A percentile compares a stretch with the other conserved stretches of the same genome.
phyloP scores from a whole-genome alignment of 2,888 invertebrate genomes.

The Crossocerus cetratus region DNA sequence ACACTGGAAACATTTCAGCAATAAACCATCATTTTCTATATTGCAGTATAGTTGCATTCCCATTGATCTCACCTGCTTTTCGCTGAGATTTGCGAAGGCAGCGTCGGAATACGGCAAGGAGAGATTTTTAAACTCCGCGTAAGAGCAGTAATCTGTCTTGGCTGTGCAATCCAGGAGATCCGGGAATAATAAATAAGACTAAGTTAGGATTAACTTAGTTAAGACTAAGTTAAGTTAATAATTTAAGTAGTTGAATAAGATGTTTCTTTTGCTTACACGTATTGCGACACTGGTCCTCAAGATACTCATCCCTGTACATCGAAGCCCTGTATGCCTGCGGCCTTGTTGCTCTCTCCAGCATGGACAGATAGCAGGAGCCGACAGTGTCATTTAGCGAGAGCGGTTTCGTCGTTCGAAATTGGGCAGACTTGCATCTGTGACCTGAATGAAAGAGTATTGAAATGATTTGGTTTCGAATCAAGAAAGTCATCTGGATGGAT shows the following conservation, averaged over 20 bases:
- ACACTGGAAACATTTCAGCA: slow-evolving; percentile 70
- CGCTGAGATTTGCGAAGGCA: slow-evolving; percentile 65
- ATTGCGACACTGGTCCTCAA: slow-evolving; percentile 89
- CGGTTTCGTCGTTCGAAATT: slow-evolving; percentile 67
- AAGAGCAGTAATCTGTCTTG: slow-evolving; percentile 84
- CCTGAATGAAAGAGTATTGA: slow-evolving; percentile 52
- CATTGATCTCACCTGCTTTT: slow-evolving; percentile 60
- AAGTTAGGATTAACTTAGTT: too few species aligned
- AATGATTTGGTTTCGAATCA: neutral
- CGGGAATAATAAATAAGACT: neutral
- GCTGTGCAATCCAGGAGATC: slow-evolving; percentile 51
- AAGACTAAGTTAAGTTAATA: too few species aligned
- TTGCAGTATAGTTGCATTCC: neutral
- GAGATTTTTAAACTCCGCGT: slow-evolving; percentile 86
- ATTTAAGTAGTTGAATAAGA: neutral
- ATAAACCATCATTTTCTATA: neutral
- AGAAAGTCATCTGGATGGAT: too few species aligned
- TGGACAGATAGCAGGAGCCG: slow-evolving; percentile 86
- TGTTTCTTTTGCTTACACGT: slow-evolving; percentile 78
- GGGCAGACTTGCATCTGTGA: slow-evolving; percentile 66
- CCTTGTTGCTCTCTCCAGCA: slow-evolving; percentile 85
- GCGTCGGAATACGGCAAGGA: slow-evolving; percentile 83
- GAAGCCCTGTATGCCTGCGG: slow-evolving; percentile 88
- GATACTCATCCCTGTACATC: slow-evolving; percentile 87
- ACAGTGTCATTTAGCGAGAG: slow-evolving; percentile 73